phyloP scores from a whole-genome alignment of 1,140 invertebrate species.

The Trigoniulus corallinus region DNA sequence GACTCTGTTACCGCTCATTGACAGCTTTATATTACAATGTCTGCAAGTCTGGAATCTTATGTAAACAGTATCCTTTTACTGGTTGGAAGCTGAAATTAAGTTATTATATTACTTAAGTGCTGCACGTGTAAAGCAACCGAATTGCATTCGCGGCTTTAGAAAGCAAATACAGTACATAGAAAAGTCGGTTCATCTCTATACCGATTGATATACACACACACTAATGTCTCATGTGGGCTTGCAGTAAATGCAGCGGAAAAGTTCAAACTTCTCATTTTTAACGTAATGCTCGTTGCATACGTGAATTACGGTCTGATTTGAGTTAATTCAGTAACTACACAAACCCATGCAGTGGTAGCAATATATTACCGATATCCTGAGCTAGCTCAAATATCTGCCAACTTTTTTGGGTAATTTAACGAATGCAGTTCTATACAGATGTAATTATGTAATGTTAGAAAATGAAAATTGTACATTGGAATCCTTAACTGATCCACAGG shows the following conservation, averaged over 20 bases:
- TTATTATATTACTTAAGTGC: background rate
- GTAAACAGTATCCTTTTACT: slow-evolving; percentile 57
- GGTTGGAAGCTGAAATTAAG: background rate
- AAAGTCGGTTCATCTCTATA: too few species aligned
- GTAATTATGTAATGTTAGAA: background rate
- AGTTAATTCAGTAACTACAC: slow-evolving; percentile 1
- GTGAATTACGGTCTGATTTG: background rate
- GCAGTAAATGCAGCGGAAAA: background rate
- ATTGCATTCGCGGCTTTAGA: background rate
- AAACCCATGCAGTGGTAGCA: background rate
- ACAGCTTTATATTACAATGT: slow-evolving; percentile 34
- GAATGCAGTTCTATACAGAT: background rate
- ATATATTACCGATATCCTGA: slow-evolving; percentile 24
- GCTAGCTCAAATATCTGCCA: background rate
- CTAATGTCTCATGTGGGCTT: background rate
- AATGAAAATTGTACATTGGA: background rate
- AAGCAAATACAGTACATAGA: background rate
- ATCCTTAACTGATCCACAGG: slow-evolving; percentile 30
- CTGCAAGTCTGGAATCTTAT: slow-evolving; percentile 63
- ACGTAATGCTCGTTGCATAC: too few species aligned
- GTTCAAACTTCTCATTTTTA: background rate
- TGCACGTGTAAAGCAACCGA: background rate
- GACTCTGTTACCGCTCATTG: background rate
- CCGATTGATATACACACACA: too few species aligned
- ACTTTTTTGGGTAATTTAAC: background rate